Evolutionary conservation across 2,797 vertebrate species (phyloP).

Genomic region (Gymnopithys bicolor): DNA sequence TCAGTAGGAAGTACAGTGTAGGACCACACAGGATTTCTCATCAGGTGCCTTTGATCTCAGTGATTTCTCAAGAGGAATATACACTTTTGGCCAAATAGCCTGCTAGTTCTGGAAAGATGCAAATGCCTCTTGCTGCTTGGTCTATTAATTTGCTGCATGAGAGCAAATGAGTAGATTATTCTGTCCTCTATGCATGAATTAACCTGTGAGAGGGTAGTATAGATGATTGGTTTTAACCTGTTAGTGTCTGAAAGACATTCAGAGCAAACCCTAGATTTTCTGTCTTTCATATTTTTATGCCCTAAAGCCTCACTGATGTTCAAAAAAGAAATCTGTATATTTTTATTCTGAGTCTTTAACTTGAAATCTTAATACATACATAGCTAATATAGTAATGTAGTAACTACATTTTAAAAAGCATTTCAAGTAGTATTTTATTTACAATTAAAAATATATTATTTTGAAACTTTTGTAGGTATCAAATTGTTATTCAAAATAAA

Average conservation of each 20-base stretch:
- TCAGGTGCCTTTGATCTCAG: background rate
- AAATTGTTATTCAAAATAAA: background rate
- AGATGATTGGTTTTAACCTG: background rate
- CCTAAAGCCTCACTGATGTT: background rate
- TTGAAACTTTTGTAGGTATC: background rate
- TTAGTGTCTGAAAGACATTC: background rate
- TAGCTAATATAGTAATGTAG: background rate
- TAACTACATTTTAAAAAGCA: background rate
- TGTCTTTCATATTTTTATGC: background rate
- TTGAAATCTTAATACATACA: background rate
- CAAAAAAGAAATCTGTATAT: background rate
- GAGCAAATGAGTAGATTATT: constrained; percentile 18
- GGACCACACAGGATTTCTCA: background rate
- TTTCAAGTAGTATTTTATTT: background rate
- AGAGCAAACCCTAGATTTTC: background rate
- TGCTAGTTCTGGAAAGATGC: background rate
- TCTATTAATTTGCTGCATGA: constrained; percentile 39
- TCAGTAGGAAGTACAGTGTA: background rate
- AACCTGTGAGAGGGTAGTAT: background rate
- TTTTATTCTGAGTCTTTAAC: background rate
- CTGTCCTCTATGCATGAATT: constrained; percentile 1
- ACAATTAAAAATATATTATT: background rate
- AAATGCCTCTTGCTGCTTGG: constrained; percentile 1
- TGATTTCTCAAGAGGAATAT: background rate
- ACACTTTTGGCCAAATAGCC: background rate